Evolutionary conservation across 1,140 invertebrate species (phyloP).

Genomic region (Apocrypta bakeri): DNA sequence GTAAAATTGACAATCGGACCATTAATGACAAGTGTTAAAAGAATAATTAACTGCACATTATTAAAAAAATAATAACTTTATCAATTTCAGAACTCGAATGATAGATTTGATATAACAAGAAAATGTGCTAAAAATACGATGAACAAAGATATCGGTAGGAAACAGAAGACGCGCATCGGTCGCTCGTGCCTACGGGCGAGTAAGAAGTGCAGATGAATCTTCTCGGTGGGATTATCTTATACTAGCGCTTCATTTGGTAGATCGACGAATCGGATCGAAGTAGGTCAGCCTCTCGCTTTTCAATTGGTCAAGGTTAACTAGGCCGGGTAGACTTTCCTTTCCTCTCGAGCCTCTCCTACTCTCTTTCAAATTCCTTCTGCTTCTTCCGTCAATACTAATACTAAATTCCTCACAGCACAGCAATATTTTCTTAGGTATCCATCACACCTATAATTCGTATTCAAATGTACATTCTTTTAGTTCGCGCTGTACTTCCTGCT

Average conservation of each 20-base stretch:
- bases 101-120: no score
- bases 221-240: conserved; percentile 59
- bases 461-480: conserved; percentile 28
- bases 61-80: no score
- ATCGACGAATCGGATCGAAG: conserved; percentile 61
- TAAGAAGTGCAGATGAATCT: conserved; percentile 46
- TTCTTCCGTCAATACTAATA: conserved; percentile 39
- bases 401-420: not conserved
- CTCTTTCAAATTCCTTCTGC: not conserved
- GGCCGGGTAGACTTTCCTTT: conserved; percentile 37
- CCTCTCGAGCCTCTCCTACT: conserved; percentile 37
- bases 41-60: no score
- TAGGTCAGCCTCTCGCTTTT: conserved; percentile 52
- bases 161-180: conserved; percentile 3
- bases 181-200: conserved; percentile 19
- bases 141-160: not conserved
- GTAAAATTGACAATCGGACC: no score
- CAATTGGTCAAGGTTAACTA: conserved; percentile 61
- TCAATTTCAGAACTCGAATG: no score
- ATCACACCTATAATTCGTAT: conserved; percentile 34
- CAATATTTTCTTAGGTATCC: conserved; percentile 30
- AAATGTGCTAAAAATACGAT: no score
- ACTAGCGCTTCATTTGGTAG: conserved; percentile 58
- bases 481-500: not conserved
- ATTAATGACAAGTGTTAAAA: no score